These are phyloP conservation scores for Acyrthosiphon pisum DNA, from an alignment of 1,140 invertebrate genomes.

Conservation along the genomic window DNA sequence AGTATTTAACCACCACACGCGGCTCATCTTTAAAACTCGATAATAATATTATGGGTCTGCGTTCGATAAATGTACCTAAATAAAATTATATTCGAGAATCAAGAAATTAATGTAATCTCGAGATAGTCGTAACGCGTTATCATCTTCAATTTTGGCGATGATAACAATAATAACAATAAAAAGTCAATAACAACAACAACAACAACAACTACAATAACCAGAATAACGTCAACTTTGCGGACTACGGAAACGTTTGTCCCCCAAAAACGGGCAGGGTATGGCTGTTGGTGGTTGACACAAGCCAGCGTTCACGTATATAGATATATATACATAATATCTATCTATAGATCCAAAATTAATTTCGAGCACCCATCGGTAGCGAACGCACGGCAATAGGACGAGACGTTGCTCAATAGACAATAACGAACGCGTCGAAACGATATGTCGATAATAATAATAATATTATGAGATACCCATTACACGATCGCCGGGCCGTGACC, in stretches of 20 bases:
- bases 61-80: not conserved
- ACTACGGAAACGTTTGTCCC: not conserved
- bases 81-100: not conserved
- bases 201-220: too few relatives aligned
- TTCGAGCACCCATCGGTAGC: not conserved
- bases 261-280: not conserved
- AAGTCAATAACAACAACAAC: not conserved
- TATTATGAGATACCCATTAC: not conserved
- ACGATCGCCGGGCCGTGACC: not conserved
- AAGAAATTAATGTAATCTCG: not conserved
- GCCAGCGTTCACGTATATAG: too few relatives aligned
- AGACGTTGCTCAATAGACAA: not conserved
- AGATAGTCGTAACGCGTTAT: not conserved
- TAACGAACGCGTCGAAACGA: not conserved
- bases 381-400: not conserved
- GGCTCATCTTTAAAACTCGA: not conserved
- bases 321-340: not conserved
- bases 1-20: not conserved
- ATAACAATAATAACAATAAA: not conserved
- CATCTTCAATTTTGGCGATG: not conserved
- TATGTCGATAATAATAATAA: not conserved
- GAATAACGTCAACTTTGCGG: not conserved
- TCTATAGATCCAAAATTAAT: not conserved
- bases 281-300: not conserved
- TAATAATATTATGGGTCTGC: not conserved